These are phyloP conservation scores for Ornithoptera alexandrae DNA, from an alignment of 2,888 invertebrate species.

Conservation along the genomic window DNA sequence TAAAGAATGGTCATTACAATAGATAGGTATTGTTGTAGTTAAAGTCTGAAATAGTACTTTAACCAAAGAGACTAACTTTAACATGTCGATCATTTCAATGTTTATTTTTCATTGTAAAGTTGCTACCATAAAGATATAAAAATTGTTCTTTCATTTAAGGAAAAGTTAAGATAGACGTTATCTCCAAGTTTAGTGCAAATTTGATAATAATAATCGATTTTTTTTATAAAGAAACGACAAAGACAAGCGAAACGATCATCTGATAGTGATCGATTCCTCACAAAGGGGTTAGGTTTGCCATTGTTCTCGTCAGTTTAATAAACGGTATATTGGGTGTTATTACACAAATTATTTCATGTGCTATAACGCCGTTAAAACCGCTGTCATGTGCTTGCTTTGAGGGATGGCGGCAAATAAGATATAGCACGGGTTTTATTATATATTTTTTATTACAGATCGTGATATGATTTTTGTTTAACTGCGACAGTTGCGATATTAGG, in stretches of 20 bases:
- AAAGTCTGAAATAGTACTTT: background rate
- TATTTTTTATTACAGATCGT: constrained; percentile 12
- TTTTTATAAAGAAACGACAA: no score
- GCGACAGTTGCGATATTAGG: constrained; percentile 25
- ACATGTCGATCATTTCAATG: background rate
- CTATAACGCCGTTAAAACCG: background rate
- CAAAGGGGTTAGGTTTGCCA: background rate
- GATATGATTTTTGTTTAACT: constrained; percentile 28
- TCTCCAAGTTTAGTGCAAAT: no score
- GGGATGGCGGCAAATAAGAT: background rate
- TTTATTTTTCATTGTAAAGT: background rate
- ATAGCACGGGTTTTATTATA: background rate
- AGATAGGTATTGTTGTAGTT: constrained; percentile 15
- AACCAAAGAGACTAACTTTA: background rate
- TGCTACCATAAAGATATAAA: no score
- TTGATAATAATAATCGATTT: no score
- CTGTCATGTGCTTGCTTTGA: background rate
- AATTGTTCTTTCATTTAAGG: no score
- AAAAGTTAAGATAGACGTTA: background rate
- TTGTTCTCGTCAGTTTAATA: background rate
- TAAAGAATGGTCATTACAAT: constrained; percentile 18
- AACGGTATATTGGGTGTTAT: background rate
- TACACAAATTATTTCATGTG: background rate
- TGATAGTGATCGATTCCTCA: no score
- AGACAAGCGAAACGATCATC: no score